A percentile compares a stretch with the other conserved stretches of the same genome.
phyloP scores from a whole-genome alignment of 1,140 invertebrate genomes.

The Micrasema longulum region DNA sequence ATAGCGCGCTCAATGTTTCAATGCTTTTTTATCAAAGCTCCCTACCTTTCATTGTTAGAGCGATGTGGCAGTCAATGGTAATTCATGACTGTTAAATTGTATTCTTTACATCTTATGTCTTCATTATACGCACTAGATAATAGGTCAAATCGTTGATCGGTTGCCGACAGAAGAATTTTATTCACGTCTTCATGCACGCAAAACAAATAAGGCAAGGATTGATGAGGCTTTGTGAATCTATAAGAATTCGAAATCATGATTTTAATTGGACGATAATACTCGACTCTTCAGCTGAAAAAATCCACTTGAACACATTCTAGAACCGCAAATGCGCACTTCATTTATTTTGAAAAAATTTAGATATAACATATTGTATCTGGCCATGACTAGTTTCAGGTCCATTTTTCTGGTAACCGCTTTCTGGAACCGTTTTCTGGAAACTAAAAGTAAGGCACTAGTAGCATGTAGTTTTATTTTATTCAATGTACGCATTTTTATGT shows the following conservation, averaged over 20 bases:
- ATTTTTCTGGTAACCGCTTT: too few relatives aligned
- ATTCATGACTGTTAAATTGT: conserved; percentile 44
- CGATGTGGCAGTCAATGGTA: conserved; percentile 39
- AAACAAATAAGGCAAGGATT: conserved; percentile 30
- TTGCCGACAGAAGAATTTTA: conserved; percentile 31
- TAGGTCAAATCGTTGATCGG: conserved; percentile 38
- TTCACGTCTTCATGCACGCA: conserved; percentile 23
- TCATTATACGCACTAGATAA: conserved; percentile 44
- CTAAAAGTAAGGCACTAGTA: too few relatives aligned
- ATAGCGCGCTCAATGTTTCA: conserved; percentile 33
- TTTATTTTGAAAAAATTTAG: too few relatives aligned
- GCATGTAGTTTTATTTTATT: too few relatives aligned
- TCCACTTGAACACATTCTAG: too few relatives aligned
- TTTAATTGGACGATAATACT: conserved; percentile 11
- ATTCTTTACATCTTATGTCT: conserved; percentile 40
- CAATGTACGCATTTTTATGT: too few relatives aligned
- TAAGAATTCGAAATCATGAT: not conserved
- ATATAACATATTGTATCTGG: too few relatives aligned
- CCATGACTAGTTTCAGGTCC: too few relatives aligned
- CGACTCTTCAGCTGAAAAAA: too few relatives aligned
- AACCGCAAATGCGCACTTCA: too few relatives aligned
- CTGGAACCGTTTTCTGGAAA: too few relatives aligned
- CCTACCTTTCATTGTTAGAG: conserved; percentile 30
- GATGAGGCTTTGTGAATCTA: not conserved
- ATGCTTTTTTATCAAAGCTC: conserved; percentile 33